Conservation (phyloP, 1,140 invertebrate genomes). For the Bathynomus jamesi region DNA sequence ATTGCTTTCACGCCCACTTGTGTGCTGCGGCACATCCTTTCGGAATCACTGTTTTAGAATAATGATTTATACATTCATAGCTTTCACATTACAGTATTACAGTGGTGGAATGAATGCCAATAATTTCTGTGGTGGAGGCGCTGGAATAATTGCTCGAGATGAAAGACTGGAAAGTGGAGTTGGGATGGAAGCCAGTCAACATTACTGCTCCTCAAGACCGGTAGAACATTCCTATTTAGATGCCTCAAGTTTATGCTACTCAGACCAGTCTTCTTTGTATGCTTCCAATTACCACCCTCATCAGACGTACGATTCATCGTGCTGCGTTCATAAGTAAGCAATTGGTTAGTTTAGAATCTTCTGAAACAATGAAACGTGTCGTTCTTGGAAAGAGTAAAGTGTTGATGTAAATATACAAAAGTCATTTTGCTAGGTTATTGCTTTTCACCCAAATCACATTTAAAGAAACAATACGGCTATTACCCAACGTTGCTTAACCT, state of each 20-base stretch:
- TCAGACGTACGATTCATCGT: background rate
- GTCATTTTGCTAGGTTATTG: no score
- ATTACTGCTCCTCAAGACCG: background rate
- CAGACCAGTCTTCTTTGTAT: background rate
- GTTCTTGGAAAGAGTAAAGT: no score
- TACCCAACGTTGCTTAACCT: no score
- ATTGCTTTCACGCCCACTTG: no score
- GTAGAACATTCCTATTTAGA: background rate
- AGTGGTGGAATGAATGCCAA: background rate
- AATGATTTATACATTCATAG: background rate
- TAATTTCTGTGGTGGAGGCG: background rate
- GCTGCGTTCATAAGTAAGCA: background rate
- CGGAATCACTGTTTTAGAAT: no score
- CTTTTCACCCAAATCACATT: no score
- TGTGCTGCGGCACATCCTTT: no score
- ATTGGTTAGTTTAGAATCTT: background rate
- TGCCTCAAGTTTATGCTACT: background rate
- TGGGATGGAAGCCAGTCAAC: background rate
- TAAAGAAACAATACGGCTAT: no score
- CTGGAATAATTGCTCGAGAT: background rate
- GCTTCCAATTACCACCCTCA: background rate
- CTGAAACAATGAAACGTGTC: no score
- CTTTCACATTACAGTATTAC: background rate
- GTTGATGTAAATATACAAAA: no score
- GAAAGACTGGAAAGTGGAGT: background rate